Conservation (phyloP, 1,140 invertebrate species). For the Zelostemma sp. region DNA sequence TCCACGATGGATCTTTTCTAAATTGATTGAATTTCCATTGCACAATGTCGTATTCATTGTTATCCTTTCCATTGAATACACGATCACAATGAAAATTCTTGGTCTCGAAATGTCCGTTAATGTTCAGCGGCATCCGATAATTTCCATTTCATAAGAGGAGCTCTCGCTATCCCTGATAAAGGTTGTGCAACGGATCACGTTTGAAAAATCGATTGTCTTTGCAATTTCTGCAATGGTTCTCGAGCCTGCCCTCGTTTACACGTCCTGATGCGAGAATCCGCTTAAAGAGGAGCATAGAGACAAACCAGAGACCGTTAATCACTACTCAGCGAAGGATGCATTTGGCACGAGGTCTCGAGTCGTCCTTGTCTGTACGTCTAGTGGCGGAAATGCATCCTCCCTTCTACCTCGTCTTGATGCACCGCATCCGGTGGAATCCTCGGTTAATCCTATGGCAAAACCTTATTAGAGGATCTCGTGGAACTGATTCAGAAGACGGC, state of each 20-base stretch:
- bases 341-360: conserved; percentile 65
- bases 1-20: too few relatives aligned
- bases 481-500: conserved; percentile 9
- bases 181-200: neutral
- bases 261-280: conserved; percentile 43
- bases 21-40: neutral
- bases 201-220: conserved; percentile 33
- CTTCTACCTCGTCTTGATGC: conserved; percentile 35
- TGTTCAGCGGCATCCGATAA: neutral
- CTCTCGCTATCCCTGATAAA: neutral
- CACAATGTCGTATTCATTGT: neutral
- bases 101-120: neutral
- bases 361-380: conserved; percentile 61
- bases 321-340: conserved; percentile 67
- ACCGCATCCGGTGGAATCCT: conserved; percentile 18
- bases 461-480: conserved; percentile 24
- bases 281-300: conserved; percentile 43
- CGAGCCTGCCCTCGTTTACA: conserved; percentile 42
- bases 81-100: neutral
- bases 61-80: too few relatives aligned
- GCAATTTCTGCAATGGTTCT: conserved; percentile 32
- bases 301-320: conserved; percentile 50
- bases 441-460: neutral
- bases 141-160: neutral
- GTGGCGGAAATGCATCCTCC: conserved; percentile 59